Evolutionary conservation across 1,140 invertebrate species (phyloP).

Genomic region (Nymphalis io): DNA sequence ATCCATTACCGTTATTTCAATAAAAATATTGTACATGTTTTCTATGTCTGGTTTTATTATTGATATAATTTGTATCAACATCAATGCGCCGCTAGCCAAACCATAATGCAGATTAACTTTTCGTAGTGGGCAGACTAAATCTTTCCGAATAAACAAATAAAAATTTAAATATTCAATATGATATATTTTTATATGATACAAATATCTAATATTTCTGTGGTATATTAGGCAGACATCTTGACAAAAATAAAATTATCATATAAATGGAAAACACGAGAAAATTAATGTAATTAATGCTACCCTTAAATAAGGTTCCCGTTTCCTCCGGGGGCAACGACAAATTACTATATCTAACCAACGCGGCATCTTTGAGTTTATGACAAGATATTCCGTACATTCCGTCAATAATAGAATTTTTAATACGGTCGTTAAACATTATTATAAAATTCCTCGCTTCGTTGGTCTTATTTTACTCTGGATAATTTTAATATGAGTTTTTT

Average conservation of each 20-base stretch:
- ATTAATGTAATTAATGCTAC: conserved; percentile 27
- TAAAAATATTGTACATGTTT: too few species aligned
- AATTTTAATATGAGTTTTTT: not conserved
- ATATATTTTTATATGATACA: too few species aligned
- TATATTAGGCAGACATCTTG: too few species aligned
- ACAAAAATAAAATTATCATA: conserved; percentile 14
- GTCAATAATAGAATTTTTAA: conserved; percentile 30
- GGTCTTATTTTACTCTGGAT: not conserved
- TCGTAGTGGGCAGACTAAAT: too few species aligned
- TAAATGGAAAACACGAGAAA: conserved; percentile 24
- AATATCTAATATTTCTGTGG: too few species aligned
- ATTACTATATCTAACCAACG: conserved; percentile 25
- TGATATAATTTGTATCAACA: too few species aligned
- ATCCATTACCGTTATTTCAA: too few species aligned
- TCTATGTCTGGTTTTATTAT: too few species aligned
- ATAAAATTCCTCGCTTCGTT: conserved; percentile 6
- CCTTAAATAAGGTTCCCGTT: conserved; percentile 22
- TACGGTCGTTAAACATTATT: conserved; percentile 19
- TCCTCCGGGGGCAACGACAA: conserved; percentile 19
- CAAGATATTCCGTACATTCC: conserved; percentile 23
- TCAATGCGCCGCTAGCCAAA: too few species aligned
- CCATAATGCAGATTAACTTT: too few species aligned
- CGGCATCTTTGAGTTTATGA: conserved; percentile 13
- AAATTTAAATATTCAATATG: too few species aligned
- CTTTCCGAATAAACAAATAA: too few species aligned